Percentiles rank a stretch among this genome's conserved stretches.
Conservation (phyloP, 1,140 invertebrate genomes). For the Lordiphosa clarofinis region DNA sequence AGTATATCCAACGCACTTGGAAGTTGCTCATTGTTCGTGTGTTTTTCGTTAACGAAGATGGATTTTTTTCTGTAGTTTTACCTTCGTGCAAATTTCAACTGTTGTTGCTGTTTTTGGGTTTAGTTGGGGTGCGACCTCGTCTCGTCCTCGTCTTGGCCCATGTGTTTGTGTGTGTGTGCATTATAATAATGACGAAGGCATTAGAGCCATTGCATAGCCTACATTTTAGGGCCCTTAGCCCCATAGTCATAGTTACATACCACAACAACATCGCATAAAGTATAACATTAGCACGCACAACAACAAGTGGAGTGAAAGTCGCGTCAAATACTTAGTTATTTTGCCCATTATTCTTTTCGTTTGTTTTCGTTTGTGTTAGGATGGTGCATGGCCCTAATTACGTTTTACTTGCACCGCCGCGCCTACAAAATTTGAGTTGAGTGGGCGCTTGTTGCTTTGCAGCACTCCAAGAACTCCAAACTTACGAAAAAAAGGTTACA, state of each 20-base stretch:
- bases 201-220: slow-evolving; percentile 73
- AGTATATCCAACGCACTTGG: slow-evolving; percentile 54
- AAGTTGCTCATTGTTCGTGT: slow-evolving; percentile 46
- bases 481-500: slow-evolving; percentile 37
- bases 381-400: slow-evolving; percentile 49
- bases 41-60: slow-evolving; percentile 68
- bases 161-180: slow-evolving; percentile 25
- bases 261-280: slow-evolving; percentile 48
- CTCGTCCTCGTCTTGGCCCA: slow-evolving; percentile 37
- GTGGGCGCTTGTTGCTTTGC: slow-evolving; percentile 50
- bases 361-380: slow-evolving; percentile 6
- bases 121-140: slow-evolving; percentile 41
- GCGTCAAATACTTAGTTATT: slow-evolving; percentile 49
- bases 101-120: slow-evolving; percentile 45
- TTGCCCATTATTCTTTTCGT: slow-evolving; percentile 50
- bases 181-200: slow-evolving; percentile 68
- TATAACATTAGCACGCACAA: slow-evolving; percentile 70
- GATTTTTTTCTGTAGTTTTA: slow-evolving; percentile 55
- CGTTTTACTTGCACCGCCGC: slow-evolving; percentile 35
- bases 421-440: slow-evolving; percentile 20
- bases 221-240: slow-evolving; percentile 50
- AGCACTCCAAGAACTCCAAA: slow-evolving; percentile 1
- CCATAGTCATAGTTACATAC: slow-evolving; percentile 23
- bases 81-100: slow-evolving; percentile 61
- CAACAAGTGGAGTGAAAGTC: slow-evolving; percentile 41